Percentiles rank a stretch among this genome's conserved stretches.
Conservation (phyloP, 2,888 invertebrate species). For the Brachylomia viminalis region DNA sequence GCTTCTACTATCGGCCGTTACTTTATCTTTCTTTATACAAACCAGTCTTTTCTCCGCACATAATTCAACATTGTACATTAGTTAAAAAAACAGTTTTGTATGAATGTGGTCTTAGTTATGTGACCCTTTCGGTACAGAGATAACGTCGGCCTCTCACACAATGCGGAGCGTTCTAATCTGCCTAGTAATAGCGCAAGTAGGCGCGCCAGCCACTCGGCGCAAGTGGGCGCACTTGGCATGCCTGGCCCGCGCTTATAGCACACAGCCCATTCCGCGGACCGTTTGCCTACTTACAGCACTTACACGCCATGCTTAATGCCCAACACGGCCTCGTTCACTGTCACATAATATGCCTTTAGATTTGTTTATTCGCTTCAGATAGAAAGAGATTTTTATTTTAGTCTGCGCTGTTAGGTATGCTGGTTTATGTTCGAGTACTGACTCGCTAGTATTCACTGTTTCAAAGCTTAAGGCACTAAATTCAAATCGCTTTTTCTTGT, state of each 20-base stretch:
- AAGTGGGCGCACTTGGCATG: constrained; percentile 22
- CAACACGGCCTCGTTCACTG: constrained; percentile 12
- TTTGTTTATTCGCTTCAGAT: constrained; percentile 10
- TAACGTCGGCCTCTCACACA: neutral
- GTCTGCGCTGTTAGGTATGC: neutral
- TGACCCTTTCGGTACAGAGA: neutral
- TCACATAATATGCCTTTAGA: constrained; percentile 12
- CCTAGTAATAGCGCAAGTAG: constrained; percentile 14
- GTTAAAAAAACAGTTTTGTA: neutral
- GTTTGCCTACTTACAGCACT: constrained; percentile 30
- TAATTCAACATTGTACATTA: neutral
- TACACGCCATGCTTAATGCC: constrained; percentile 25
- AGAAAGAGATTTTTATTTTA: neutral
- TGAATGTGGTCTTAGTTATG: neutral
- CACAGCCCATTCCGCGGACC: constrained; percentile 9
- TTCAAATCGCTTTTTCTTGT: neutral
- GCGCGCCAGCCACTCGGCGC: neutral
- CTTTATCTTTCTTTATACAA: neutral
- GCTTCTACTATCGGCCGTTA: neutral
- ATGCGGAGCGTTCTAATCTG: constrained; percentile 15
- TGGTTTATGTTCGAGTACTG: neutral
- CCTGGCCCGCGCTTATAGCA: constrained; percentile 18
- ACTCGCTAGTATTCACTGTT: neutral
- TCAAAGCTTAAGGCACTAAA: neutral
- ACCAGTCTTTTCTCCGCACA: neutral